phyloP scores from a whole-genome alignment of 2,113 vertebrate species.

The Stercorarius parasiticus region DNA sequence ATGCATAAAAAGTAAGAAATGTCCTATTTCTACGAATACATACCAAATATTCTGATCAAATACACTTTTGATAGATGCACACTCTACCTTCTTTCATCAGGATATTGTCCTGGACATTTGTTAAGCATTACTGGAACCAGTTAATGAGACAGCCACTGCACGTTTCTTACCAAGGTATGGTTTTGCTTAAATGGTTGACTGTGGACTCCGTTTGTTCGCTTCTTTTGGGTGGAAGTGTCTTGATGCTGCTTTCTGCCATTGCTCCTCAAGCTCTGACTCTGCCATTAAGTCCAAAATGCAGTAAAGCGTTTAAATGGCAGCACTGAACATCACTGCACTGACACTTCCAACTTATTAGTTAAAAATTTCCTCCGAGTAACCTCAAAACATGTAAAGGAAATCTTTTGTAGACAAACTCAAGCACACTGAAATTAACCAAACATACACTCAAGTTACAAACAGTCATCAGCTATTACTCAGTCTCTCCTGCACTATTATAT shows the following conservation, averaged over 20 bases:
- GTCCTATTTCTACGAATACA: not conserved
- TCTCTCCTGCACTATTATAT: not conserved
- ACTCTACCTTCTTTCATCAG: not conserved
- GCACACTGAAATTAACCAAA: not conserved
- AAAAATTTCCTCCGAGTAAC: not conserved
- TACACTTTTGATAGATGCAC: not conserved
- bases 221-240: conserved; percentile 85
- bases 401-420: not conserved
- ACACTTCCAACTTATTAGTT: not conserved
- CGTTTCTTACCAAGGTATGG: conserved; percentile 70
- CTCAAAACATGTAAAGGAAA: not conserved
- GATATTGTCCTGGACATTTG: not conserved
- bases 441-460: not conserved
- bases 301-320: not conserved
- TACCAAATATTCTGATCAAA: not conserved
- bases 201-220: conserved; percentile 78
- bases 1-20: not conserved
- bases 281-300: conserved; percentile 20
- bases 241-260: conserved; percentile 86
- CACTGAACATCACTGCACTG: not conserved
- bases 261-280: conserved; percentile 79
- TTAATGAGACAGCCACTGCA: not conserved
- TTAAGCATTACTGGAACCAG: not conserved
- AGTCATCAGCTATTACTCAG: not conserved
- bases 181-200: conserved; percentile 75